Conservation (phyloP, 2,888 invertebrate species). For the Pteria penguin region DNA sequence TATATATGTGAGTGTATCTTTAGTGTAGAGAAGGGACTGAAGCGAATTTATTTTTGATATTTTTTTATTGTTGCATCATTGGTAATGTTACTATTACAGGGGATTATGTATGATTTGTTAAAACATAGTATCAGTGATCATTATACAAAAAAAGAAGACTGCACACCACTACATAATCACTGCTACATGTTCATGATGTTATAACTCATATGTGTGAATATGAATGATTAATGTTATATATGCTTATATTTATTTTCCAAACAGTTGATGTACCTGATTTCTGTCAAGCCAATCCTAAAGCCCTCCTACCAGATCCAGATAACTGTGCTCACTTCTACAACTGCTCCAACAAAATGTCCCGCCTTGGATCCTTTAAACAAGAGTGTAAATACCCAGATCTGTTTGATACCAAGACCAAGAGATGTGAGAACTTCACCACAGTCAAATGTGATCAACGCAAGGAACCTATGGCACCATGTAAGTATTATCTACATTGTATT, state of each 20-base stretch:
- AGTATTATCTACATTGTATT: neutral
- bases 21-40: too few species aligned
- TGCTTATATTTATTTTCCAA: constrained; percentile 8
- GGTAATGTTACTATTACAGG: too few species aligned
- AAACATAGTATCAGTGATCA: too few species aligned
- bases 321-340: constrained; percentile 45
- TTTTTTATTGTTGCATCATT: too few species aligned
- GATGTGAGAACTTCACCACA: constrained; percentile 45
- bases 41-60: too few species aligned
- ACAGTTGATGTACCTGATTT: constrained; percentile 50
- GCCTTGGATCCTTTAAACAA: constrained; percentile 18
- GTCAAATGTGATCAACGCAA: constrained; percentile 47
- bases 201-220: too few species aligned
- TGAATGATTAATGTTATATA: too few species aligned
- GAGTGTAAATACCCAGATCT: constrained; percentile 60
- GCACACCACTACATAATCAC: neutral
- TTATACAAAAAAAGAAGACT: neutral
- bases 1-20: too few species aligned
- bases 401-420: constrained; percentile 43
- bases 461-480: constrained; percentile 58
- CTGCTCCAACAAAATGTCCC: constrained; percentile 30
- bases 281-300: constrained; percentile 35
- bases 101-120: too few species aligned
- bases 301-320: neutral
- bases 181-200: too few species aligned